A percentile compares a stretch with the other conserved stretches of the same genome.
phyloP scores from a whole-genome alignment of 2,113 vertebrate species.

The Mastomys natalensis region DNA sequence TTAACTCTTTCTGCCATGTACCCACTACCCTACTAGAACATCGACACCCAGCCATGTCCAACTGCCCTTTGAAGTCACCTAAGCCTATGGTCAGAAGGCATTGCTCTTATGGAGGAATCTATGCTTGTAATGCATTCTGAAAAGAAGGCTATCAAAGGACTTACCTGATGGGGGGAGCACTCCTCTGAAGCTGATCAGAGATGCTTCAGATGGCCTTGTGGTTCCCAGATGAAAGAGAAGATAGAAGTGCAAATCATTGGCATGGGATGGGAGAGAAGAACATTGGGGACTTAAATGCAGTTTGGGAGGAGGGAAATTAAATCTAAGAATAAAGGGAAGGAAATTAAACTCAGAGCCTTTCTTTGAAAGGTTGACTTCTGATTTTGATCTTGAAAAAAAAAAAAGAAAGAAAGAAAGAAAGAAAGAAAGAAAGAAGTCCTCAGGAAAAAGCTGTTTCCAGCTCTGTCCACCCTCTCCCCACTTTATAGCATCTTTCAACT shows the following conservation, averaged over 20 bases:
- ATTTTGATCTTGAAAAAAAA: conserved; percentile 65
- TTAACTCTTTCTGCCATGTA: accelerated
- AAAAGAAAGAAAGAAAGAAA: neutral
- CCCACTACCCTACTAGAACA: accelerated
- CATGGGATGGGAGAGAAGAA: conserved; percentile 49
- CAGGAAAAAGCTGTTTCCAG: conserved; percentile 61
- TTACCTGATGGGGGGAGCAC: neutral
- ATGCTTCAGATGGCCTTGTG: conserved; percentile 30
- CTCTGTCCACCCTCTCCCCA: neutral
- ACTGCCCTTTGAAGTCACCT: neutral
- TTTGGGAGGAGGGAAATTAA: conserved; percentile 36
- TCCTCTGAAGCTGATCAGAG: conserved; percentile 67
- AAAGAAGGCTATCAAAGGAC: conserved; percentile 64
- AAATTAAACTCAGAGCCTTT: conserved; percentile 71
- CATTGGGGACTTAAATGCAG: conserved; percentile 34
- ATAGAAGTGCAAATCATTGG: conserved; percentile 68
- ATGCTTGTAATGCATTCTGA: neutral
- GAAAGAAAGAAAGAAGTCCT: neutral
- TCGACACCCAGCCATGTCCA: neutral
- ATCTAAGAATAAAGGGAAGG: conserved; percentile 69
- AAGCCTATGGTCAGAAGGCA: neutral
- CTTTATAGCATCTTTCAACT: conserved; percentile 50
- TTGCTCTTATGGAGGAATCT: neutral
- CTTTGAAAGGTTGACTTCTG: conserved; percentile 54
- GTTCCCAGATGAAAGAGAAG: conserved; percentile 58